Evolutionary conservation across 2,888 invertebrate genomes (phyloP).

Genomic region (Metallyticus violacea): DNA sequence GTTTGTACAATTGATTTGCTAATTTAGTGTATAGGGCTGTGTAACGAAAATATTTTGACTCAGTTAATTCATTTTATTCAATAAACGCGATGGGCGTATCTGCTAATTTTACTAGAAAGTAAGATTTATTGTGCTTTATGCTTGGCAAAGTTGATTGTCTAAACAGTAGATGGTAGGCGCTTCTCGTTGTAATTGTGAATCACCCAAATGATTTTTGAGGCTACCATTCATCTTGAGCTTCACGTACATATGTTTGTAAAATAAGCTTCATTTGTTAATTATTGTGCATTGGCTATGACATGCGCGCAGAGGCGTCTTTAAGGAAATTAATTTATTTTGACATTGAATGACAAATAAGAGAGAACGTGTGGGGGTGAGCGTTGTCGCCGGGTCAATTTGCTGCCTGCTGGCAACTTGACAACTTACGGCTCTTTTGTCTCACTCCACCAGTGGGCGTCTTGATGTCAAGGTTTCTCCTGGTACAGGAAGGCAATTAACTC

Average conservation of each 20-base stretch:
- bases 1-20: no score
- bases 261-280: background rate
- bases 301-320: background rate
- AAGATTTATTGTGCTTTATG: background rate
- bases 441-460: background rate
- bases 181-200: background rate
- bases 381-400: background rate
- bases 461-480: background rate
- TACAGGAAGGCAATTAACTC: background rate
- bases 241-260: background rate
- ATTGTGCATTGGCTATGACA: background rate
- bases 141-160: background rate
- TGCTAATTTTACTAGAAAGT: background rate
- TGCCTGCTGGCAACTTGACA: background rate
- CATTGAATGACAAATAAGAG: background rate
- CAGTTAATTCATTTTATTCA: no score
- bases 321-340: background rate
- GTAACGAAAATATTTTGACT: no score
- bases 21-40: no score
- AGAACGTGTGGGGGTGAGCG: background rate
- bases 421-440: background rate
- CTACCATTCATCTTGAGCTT: background rate
- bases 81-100: no score
- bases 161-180: background rate
- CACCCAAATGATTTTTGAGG: background rate